phyloP scores from a whole-genome alignment of 2,797 vertebrate species.

The Poeciliopsis infans region DNA sequence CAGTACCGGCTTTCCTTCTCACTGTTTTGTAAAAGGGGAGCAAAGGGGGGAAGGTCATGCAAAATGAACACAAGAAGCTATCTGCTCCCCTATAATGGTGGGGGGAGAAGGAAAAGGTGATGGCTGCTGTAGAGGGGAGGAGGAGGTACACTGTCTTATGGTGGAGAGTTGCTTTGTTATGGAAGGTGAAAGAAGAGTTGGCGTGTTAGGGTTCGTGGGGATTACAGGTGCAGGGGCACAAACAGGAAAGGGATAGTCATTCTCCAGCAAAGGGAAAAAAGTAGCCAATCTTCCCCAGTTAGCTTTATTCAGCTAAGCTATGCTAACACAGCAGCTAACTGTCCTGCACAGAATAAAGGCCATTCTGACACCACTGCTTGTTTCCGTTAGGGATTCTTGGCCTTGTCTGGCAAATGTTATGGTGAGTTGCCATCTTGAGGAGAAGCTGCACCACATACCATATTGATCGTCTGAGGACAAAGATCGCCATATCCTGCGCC shows the following conservation, averaged over 20 bases:
- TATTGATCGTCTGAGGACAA: constrained; percentile 88
- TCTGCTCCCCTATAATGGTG: constrained; percentile 39
- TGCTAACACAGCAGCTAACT: constrained; percentile 51
- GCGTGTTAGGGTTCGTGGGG: constrained; percentile 48
- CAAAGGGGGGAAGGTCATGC: constrained; percentile 58
- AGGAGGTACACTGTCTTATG: constrained; percentile 20
- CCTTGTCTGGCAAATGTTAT: constrained; percentile 61
- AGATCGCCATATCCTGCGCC: constrained; percentile 87
- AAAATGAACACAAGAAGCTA: constrained; percentile 56
- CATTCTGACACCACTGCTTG: constrained; percentile 58
- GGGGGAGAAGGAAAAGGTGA: constrained; percentile 43
- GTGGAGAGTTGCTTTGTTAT: constrained; percentile 39
- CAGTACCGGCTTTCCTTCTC: constrained; percentile 59
- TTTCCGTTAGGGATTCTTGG: constrained; percentile 52
- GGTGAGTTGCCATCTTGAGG: constrained; percentile 66
- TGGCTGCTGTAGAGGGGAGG: constrained; percentile 10
- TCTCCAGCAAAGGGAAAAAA: constrained; percentile 71
- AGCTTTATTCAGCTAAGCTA: constrained; percentile 60
- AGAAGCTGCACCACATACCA: constrained; percentile 86
- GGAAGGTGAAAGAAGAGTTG: constrained; percentile 51
- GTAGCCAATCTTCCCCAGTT: constrained; percentile 68
- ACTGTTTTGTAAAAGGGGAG: constrained; percentile 23
- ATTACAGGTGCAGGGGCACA: constrained; percentile 56
- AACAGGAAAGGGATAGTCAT: constrained; percentile 73
- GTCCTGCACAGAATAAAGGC: constrained; percentile 61